These are phyloP conservation scores for Hydrochoerus hydrochaeris DNA, from an alignment of 2,113 vertebrate species.

Conservation along the genomic window DNA sequence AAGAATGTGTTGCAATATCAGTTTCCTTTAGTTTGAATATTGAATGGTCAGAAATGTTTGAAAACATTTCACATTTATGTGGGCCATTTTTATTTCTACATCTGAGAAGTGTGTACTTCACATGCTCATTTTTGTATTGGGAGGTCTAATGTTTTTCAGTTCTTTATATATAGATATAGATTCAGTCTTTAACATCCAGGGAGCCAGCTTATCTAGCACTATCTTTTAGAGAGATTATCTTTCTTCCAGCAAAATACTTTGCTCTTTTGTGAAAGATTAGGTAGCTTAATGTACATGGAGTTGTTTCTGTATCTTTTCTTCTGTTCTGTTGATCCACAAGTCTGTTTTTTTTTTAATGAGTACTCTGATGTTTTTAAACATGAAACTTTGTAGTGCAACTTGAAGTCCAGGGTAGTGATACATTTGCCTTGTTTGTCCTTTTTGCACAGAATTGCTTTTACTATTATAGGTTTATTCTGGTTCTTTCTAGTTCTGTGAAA, in stretches of 20 bases:
- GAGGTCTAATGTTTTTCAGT: background rate
- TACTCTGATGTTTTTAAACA: background rate
- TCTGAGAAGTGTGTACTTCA: background rate
- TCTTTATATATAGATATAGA: background rate
- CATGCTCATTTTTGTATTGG: background rate
- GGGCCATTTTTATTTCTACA: background rate
- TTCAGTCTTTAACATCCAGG: background rate
- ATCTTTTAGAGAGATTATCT: background rate
- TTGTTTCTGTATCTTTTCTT: background rate
- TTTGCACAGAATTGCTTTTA: background rate
- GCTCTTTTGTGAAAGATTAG: background rate
- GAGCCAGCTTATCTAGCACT: background rate
- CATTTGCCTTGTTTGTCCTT: background rate
- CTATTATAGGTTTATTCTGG: background rate
- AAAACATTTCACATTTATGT: background rate
- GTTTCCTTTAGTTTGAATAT: background rate
- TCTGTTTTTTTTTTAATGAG: background rate
- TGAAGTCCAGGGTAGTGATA: background rate
- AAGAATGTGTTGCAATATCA: background rate
- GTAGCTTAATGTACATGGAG: background rate
- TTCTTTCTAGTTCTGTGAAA: background rate
- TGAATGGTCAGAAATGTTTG: background rate
- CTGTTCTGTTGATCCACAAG: background rate
- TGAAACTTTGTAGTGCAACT: background rate
- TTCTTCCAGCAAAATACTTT: background rate